phyloP scores from a whole-genome alignment of 92 coral and sea anemone genomes.

The Heteractis magnifica region DNA sequence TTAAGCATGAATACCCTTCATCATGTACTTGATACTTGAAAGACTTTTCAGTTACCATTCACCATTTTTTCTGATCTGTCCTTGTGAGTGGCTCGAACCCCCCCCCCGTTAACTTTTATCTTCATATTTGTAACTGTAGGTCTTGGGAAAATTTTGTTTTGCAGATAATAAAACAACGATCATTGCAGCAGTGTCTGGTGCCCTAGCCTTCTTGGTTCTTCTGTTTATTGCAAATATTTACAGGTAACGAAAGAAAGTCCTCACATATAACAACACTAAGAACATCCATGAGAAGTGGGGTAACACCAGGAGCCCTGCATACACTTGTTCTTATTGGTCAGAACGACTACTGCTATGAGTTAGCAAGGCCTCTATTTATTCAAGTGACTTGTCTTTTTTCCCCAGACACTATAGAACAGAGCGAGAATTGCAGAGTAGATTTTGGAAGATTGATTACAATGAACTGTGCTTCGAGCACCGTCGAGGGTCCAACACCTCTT shows the following conservation, averaged over 20 bases:
- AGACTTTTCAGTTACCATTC: too few relatives aligned
- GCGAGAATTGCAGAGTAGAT: slow-evolving; percentile 69
- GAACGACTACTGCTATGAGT: neutral
- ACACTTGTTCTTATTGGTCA: neutral
- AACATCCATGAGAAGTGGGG: neutral
- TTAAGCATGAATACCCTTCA: too few relatives aligned
- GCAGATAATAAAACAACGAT: slow-evolving; percentile 64
- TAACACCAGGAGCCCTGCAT: neutral
- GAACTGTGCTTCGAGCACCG: slow-evolving; percentile 78
- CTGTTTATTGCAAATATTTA: slow-evolving; percentile 72
- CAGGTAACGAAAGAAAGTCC: slow-evolving; percentile 51
- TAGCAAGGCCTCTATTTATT: neutral
- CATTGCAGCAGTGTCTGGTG: slow-evolving; percentile 87
- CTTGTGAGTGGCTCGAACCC: too few relatives aligned
- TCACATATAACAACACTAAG: neutral
- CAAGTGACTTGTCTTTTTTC: neutral
- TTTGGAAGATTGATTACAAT: slow-evolving; percentile 91
- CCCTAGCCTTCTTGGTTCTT: slow-evolving; percentile 73
- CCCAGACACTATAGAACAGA: slow-evolving; percentile 76
- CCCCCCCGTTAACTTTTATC: too few relatives aligned
- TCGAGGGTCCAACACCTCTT: slow-evolving; percentile 76
- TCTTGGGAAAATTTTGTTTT: neutral
- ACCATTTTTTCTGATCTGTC: too few relatives aligned
- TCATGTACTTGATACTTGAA: too few relatives aligned
- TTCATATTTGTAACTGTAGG: neutral